Base-by-base conservation (phyloP, 2,797 vertebrate species). In the Danionella dracula region DNA sequence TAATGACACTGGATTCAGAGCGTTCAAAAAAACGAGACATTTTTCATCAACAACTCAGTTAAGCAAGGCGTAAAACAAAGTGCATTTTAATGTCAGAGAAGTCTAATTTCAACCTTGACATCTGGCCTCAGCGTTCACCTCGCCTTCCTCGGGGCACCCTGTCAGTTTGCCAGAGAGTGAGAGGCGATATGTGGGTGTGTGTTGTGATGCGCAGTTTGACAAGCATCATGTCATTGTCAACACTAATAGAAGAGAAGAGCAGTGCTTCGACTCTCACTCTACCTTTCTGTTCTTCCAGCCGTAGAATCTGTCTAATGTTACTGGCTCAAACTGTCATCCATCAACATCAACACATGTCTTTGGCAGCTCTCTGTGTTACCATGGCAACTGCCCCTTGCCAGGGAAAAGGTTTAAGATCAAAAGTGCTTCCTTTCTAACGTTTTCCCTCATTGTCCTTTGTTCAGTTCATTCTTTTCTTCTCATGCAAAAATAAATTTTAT, bases 301-400 rank as follows among this genome's bases (percentile, higher is more conserved):
- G 20, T 31, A 45, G 67, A 66, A 68, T 62, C 72, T 61, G 63
- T 59, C 63, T 55, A 72, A 63, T 75, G 56, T 55, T 44, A 58
- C 70, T 71, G 68, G 65, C 57, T 81, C 82, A 88, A 89, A 86
- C 88, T 89, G 87, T 92, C 90, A 91, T 90, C 92, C 89, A 86
- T 93, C 89, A 93, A 90, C 89, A 86, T 93, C 89, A 93, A 90
- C 90, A 92, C 89, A 77, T 87, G 91, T 87, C 90, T 89, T 86
- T 82, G 88, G 90, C 86, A 89, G 91, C 89, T 87, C 84, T 58
- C 81, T 3, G 23, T 78, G 91, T 93, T 92, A 89, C 93, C 91
- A 90, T 95, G 91, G 94, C 86, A 94, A 93, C 90, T 80, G 90
- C 90, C 60, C 87, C 87, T 93, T 92, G 89, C 90, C 59, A 85